These are phyloP conservation scores for Protonemura montana DNA, from an alignment of 2,888 invertebrate species.

Conservation along the genomic window DNA sequence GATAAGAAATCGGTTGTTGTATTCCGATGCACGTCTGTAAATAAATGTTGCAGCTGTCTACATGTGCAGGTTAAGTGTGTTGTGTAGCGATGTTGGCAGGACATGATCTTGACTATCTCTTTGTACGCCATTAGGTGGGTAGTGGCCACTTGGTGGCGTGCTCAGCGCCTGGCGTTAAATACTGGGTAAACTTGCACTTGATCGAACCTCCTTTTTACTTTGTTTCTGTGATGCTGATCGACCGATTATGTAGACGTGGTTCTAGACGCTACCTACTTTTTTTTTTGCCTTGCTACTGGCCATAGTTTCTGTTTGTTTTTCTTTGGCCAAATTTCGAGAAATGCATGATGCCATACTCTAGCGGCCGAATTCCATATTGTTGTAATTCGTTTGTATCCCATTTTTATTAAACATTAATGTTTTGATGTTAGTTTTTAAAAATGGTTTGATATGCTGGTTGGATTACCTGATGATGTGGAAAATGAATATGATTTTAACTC, in stretches of 20 bases:
- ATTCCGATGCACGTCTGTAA: no score
- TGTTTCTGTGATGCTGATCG: not conserved
- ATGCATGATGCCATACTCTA: not conserved
- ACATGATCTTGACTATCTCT: not conserved
- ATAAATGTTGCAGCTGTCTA: no score
- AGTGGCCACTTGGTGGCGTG: not conserved
- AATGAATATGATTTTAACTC: no score
- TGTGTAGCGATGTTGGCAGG: not conserved
- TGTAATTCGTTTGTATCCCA: not conserved
- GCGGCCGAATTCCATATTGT: not conserved
- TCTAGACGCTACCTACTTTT: not conserved
- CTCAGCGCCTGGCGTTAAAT: not conserved
- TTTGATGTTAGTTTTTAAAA: not conserved
- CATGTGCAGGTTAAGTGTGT: no score
- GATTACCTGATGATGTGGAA: no score
- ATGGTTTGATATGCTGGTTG: not conserved
- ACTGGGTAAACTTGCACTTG: constrained; percentile 12
- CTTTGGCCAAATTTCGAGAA: not conserved
- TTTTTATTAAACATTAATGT: not conserved
- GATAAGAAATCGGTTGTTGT: no score
- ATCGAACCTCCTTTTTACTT: not conserved
- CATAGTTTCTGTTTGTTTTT: not conserved
- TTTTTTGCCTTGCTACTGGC: not conserved
- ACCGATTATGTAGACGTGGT: not conserved
- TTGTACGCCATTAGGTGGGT: not conserved